Base-by-base conservation (phyloP, 2,113 vertebrate genomes). In the Bettongia penicillata region DNA sequence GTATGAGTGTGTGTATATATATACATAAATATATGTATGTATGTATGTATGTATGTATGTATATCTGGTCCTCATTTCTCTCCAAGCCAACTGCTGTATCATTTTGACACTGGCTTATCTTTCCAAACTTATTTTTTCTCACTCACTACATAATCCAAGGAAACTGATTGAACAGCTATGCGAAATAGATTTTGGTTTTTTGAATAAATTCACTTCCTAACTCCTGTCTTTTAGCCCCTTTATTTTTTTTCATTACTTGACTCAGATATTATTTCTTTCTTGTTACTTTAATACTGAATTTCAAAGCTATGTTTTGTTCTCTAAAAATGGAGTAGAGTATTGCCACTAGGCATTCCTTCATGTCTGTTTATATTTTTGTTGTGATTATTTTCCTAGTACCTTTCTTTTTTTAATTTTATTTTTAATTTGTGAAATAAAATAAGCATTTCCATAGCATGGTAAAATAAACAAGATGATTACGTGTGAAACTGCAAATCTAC, bases 281-380 rank as follows among this genome's bases (percentile, higher is more conserved):
- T 57, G 25, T 61, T 61, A 31, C 93, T 96, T 90, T 84, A 43
- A 7, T 77, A 48, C 47, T 95, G 50, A 43, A 52, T 95, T 94
- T 95, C 89, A 93, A 93, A 96, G 43, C 90, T 89, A 94, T 43
- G 51, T 77, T 97, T 96, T 93, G 51, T 50, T 96, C 92, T 53
- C 90, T 96, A 93, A 43, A 95, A 93, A 93, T 49, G 51, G 90
- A 96, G 94, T 51, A 37, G 50, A 92, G 51, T 93, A 95, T 95
- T 91, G 91, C 50, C 90, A 91, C 91, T 49, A 55, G 24, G 43
- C 48, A 53, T 94, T 91, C 95, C 57, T 95, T 22, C 91, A 7
- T 95, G 55, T 31, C 84, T 93, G 57, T 93, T 92, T 97, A 55
- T 96, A 90, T 97, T 97, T 84, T 96, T 91, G 84, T 28, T 93